A percentile compares a stretch with the other conserved stretches of the same genome.
Conservation (phyloP, 2,888 invertebrate species). For the Chaetogeoica ovagalla region DNA sequence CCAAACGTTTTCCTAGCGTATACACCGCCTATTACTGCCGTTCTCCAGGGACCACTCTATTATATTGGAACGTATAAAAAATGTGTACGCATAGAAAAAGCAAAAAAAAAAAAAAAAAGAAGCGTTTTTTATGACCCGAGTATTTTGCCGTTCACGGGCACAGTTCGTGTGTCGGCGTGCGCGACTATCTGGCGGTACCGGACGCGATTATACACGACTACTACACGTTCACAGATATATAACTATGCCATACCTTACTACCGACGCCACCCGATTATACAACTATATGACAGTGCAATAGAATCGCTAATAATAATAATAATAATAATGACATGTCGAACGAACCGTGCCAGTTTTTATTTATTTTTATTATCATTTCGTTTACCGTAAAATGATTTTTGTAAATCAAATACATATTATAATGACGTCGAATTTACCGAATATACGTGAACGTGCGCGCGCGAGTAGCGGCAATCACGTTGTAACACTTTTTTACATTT, state of each 20-base stretch:
- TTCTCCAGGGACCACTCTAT: conserved; percentile 3
- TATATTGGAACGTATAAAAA: too few relatives aligned
- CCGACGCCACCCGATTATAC: not conserved
- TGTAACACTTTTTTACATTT: too few relatives aligned
- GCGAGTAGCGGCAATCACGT: too few relatives aligned
- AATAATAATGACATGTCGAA: not conserved
- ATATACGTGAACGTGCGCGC: too few relatives aligned
- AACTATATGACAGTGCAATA: not conserved
- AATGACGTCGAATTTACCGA: conserved; percentile 4
- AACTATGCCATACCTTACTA: too few relatives aligned
- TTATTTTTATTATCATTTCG: not conserved
- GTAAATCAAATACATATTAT: not conserved
- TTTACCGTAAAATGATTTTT: not conserved
- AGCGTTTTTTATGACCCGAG: conserved; percentile 40
- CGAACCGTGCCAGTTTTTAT: conserved; percentile 8
- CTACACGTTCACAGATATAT: too few relatives aligned
- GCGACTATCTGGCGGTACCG: not conserved
- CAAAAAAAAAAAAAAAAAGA: too few relatives aligned
- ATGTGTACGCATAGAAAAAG: too few relatives aligned
- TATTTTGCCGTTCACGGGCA: conserved; percentile 26
- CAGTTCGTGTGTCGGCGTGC: conserved; percentile 18
- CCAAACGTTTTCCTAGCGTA: conserved; percentile 20
- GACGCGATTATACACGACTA: conserved; percentile 29
- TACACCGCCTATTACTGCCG: not conserved
- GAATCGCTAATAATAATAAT: conserved; percentile 7